A percentile compares a stretch with the other conserved stretches of the same genome.
phyloP scores from a whole-genome alignment of 2,888 invertebrate species.

The Deilephila elpenor region DNA sequence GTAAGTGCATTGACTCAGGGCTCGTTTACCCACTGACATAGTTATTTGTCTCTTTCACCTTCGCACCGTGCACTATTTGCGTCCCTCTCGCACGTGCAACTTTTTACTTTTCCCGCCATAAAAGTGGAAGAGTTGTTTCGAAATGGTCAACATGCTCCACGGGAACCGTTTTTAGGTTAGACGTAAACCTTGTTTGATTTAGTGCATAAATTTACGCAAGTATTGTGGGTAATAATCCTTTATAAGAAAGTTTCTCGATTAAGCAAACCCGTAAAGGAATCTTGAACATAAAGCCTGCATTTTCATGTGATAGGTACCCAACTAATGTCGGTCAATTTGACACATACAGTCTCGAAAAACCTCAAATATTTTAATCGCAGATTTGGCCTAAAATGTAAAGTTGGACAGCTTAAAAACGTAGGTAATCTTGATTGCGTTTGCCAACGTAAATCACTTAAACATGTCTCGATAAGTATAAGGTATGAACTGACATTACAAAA shows the following conservation, averaged over 20 bases:
- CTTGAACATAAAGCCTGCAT: neutral
- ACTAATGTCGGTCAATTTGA: no score
- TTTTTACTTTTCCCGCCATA: conserved; percentile 75
- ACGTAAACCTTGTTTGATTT: conserved; percentile 9
- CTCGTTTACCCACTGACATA: conserved; percentile 77
- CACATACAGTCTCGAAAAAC: neutral
- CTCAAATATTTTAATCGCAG: neutral
- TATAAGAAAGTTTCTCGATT: neutral
- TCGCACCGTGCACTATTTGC: conserved; percentile 37
- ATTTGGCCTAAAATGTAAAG: neutral
- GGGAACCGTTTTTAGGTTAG: conserved; percentile 20
- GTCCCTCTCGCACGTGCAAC: conserved; percentile 55
- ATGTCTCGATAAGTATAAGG: neutral
- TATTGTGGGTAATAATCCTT: neutral
- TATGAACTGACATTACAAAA: neutral
- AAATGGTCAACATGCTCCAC: conserved; percentile 47
- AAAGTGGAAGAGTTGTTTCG: conserved; percentile 65
- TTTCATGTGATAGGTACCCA: neutral
- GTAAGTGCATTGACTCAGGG: conserved; percentile 72
- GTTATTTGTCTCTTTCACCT: conserved; percentile 61
- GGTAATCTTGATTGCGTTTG: neutral
- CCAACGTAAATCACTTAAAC: neutral
- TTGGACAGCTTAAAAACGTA: neutral
- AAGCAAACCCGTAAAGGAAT: neutral
- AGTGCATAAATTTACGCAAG: neutral